Evolutionary conservation across 2,797 vertebrate genomes (phyloP).

Genomic region (Chaetophractus vellerosus): DNA sequence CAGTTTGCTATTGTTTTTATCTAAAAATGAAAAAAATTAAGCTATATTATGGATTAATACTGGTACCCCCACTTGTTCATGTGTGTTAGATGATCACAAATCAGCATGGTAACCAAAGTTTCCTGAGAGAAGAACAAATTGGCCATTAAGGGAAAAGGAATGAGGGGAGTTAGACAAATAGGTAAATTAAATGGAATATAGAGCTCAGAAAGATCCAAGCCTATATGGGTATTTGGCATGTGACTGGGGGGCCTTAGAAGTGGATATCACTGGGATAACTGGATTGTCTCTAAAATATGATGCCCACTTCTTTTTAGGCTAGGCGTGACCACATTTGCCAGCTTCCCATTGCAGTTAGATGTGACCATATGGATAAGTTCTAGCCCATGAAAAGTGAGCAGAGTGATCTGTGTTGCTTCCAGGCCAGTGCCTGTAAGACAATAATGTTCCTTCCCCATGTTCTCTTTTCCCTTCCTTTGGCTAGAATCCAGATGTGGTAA

Average conservation of each 20-base stretch:
- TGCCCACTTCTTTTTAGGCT: neutral
- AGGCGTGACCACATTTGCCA: neutral
- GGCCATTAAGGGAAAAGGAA: neutral
- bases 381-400: neutral
- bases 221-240: neutral
- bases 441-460: neutral
- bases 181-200: neutral
- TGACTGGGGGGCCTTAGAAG: neutral
- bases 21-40: neutral
- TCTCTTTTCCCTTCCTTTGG: neutral
- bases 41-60: neutral
- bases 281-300: neutral
- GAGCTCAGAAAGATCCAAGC: neutral
- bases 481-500: neutral
- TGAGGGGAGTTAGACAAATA: neutral
- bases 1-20: neutral
- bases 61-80: neutral
- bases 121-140: neutral
- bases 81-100: neutral
- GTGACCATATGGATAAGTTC: neutral
- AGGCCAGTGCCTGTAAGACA: neutral
- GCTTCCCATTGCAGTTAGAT: neutral
- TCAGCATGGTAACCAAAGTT: neutral
- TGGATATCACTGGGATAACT: neutral
- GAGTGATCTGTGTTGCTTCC: neutral